Base-by-base conservation (phyloP, 1,140 invertebrate genomes). In the Anastrepha ludens region DNA sequence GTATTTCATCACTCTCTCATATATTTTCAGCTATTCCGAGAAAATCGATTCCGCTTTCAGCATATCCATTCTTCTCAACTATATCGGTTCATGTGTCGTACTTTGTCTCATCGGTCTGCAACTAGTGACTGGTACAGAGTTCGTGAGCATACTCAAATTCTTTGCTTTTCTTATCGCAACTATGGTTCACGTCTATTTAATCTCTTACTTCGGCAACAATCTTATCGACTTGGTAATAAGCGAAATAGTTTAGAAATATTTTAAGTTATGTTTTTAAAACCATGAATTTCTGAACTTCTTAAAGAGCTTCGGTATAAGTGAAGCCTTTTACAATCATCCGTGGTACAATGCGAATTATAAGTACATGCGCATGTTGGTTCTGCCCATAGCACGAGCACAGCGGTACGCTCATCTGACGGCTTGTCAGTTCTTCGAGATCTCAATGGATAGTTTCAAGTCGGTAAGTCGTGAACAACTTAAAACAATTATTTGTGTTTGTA, bases 351-450 rank as follows among this genome's bases (percentile, higher is more conserved):
- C 50, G 0, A 64, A 85, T 60, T 55, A 86, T 47, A 78, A 62
- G 44, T 87, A 88, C 17, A 50, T 70, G 17, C 86, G 86, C 9
- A 87, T 88, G 87, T 47, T 88, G 44, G 55, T 78, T 3, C 44
- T 88, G 67, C 70, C 87, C 17, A 88, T 88, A 20, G 87, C 87
- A 29, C 64, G 87, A 17, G 50, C 87, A 15, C 87, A 88, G 58
- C 65, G 87, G 7, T 78, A 67, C 17, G 85, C 87, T 2, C 87
- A 87, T 65, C 64, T 88, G 58, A 88, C 87, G 29, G 87, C 87
- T 64, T 88, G 86, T 20, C 70, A 86, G 59, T 88, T 88, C 20
- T 88, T 88, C 39, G 67, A 74, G 20, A 88, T 88, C n/a, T 88
- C 87, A 39, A 88, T 87, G 86, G 78, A 88, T 58, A 85, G 78